Conservation (phyloP, 2,888 invertebrate species). For the Alcis repandata region DNA sequence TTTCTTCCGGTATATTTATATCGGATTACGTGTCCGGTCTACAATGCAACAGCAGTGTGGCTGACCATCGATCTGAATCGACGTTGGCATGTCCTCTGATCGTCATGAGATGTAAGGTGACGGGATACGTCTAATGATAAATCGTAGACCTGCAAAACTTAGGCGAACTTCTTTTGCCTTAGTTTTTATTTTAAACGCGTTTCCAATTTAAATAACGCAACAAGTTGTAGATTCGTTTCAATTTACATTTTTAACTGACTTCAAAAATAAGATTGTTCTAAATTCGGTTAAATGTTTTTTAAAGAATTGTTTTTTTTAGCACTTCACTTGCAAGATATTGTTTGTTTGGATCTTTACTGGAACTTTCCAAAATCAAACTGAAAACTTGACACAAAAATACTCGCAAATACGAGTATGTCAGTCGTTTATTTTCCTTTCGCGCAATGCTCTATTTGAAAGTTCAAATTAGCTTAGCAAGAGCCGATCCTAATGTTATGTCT, state of each 20-base stretch:
- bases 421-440: slow-evolving; percentile 9
- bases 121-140: slow-evolving; percentile 28
- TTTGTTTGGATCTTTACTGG: slow-evolving; percentile 6
- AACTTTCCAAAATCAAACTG: no score
- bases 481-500: slow-evolving; percentile 37
- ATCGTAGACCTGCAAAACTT: neutral
- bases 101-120: slow-evolving; percentile 23
- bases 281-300: no score
- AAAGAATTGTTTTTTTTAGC: no score
- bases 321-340: neutral
- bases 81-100: slow-evolving; percentile 55
- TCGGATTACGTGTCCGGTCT: slow-evolving; percentile 54
- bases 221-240: no score
- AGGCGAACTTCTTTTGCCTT: neutral
- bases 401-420: slow-evolving; percentile 3
- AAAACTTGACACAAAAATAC: no score
- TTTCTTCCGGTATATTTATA: slow-evolving; percentile 67
- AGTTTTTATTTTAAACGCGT: neutral
- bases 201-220: neutral
- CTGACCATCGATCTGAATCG: slow-evolving; percentile 62
- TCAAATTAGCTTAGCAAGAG: slow-evolving; percentile 8
- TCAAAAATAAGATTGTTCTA: no score
- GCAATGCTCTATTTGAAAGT: slow-evolving; percentile 15
- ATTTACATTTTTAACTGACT: neutral
- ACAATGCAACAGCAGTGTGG: slow-evolving; percentile 49